phyloP scores from a whole-genome alignment of 2,888 invertebrate species.

The Ennomos erosarius region DNA sequence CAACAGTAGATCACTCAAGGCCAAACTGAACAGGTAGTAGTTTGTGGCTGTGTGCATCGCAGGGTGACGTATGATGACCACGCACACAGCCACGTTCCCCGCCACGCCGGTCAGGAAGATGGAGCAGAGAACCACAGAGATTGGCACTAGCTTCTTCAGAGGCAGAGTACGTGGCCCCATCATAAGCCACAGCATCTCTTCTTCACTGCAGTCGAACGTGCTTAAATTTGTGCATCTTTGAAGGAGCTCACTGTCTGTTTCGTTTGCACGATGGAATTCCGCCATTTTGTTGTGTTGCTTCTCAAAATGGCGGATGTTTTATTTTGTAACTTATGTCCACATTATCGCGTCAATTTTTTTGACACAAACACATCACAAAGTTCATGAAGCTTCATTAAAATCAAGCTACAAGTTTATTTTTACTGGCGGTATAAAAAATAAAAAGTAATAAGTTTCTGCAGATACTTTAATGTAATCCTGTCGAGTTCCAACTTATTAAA shows the following conservation, averaged over 20 bases:
- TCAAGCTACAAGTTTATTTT: too few species aligned
- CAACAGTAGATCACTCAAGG: conserved; percentile 93
- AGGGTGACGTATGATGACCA: conserved; percentile 92
- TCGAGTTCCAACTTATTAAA: too few species aligned
- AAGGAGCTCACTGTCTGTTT: conserved; percentile 56
- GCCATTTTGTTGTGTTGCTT: conserved; percentile 51
- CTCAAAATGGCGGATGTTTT: background rate
- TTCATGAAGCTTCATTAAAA: too few species aligned
- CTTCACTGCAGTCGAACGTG: conserved; percentile 84
- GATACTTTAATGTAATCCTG: too few species aligned
- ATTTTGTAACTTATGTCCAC: background rate
- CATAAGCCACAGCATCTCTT: conserved; percentile 84
- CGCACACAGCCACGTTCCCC: conserved; percentile 94
- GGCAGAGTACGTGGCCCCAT: conserved; percentile 88
- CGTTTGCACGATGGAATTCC: conserved; percentile 61
- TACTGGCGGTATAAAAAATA: too few species aligned
- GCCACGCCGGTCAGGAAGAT: conserved; percentile 94
- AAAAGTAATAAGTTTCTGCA: too few species aligned
- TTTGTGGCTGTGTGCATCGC: conserved; percentile 96
- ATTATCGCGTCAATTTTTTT: too few species aligned
- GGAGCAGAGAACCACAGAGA: conserved; percentile 89
- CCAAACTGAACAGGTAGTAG: conserved; percentile 95
- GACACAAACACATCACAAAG: too few species aligned
- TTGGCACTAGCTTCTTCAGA: conserved; percentile 80
- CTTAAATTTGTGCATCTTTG: conserved; percentile 75